phyloP scores from a whole-genome alignment of 2,797 vertebrate species.

The Cryptoprocta ferox region DNA sequence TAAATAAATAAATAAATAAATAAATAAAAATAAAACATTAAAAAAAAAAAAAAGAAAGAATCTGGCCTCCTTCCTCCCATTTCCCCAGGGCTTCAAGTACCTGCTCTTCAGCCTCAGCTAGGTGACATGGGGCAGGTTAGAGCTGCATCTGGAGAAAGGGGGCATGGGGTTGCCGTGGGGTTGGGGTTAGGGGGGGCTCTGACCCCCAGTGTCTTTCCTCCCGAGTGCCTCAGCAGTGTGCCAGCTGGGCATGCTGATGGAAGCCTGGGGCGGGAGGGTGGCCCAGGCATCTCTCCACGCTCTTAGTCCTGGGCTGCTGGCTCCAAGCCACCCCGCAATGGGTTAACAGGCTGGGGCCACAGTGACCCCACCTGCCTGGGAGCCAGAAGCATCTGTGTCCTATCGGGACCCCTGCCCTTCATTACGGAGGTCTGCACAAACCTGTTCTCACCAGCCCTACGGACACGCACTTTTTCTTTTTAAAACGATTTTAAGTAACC shows the following conservation, averaged over 20 bases:
- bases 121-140: background rate
- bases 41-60: background rate
- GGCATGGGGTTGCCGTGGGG: rapidly evolving
- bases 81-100: background rate
- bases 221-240: background rate
- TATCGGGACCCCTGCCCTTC: background rate
- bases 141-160: background rate
- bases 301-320: background rate
- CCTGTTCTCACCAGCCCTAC: background rate
- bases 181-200: too few species aligned
- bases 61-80: background rate
- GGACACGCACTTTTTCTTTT: background rate
- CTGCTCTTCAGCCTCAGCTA: background rate
- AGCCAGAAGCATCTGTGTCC: background rate
- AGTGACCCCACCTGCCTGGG: background rate
- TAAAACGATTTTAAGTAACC: too few species aligned
- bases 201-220: background rate
- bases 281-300: background rate
- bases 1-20: too few species aligned
- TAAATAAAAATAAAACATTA: too few species aligned
- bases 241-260: background rate
- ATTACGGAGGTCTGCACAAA: background rate
- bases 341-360: background rate
- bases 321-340: background rate
- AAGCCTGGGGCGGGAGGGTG: background rate